A percentile compares a stretch with the other conserved stretches of the same genome.
Conservation (phyloP, 2,113 vertebrate species). For the Pelodiscus sinensis region DNA sequence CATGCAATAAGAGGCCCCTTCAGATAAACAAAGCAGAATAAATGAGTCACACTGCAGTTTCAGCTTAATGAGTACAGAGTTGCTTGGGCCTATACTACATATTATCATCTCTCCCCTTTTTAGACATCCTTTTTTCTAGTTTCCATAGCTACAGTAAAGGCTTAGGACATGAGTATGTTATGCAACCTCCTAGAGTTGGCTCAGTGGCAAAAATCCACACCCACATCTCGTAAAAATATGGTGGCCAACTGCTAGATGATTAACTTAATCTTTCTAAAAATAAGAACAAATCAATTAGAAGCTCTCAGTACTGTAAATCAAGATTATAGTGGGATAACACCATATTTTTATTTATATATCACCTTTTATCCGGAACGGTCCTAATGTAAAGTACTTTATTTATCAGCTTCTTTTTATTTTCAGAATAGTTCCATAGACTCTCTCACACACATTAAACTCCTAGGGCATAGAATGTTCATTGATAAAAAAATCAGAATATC, state of each 20-base stretch:
- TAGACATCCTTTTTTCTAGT: slow-evolving; percentile 15
- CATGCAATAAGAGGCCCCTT: slow-evolving; percentile 38
- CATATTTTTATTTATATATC: neutral
- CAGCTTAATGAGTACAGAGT: slow-evolving; percentile 43
- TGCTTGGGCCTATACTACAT: slow-evolving; percentile 52
- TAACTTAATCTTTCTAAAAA: neutral
- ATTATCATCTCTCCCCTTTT: slow-evolving; percentile 46
- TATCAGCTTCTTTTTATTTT: neutral
- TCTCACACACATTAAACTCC: neutral
- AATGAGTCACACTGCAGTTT: slow-evolving; percentile 65
- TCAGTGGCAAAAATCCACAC: slow-evolving; percentile 7
- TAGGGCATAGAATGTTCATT: neutral
- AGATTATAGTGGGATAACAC: neutral
- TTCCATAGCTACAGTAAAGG: slow-evolving; percentile 16
- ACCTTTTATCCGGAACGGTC: neutral
- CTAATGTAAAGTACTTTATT: neutral
- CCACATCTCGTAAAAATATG: neutral
- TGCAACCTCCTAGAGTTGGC: neutral
- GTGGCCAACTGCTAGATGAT: neutral
- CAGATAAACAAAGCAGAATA: slow-evolving; percentile 47
- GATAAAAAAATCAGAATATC: neutral
- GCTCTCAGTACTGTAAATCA: neutral
- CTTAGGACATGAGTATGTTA: neutral
- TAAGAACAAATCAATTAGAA: neutral
- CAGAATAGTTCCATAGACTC: neutral